Base-by-base conservation (phyloP, 2,888 invertebrate species). In the Conistra vaccinii region DNA sequence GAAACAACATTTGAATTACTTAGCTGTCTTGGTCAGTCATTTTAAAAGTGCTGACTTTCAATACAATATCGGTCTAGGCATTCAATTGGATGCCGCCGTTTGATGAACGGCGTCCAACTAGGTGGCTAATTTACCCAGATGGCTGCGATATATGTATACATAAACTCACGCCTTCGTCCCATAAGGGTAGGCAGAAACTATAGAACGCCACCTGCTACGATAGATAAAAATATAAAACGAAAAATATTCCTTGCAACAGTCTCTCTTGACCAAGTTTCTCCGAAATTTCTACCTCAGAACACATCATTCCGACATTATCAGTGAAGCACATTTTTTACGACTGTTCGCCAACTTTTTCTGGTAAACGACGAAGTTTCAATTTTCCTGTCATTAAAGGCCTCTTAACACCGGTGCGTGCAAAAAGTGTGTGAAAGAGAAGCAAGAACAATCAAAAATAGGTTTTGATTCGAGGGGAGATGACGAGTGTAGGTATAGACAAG, bases 301-400 rank as follows among this genome's bases (percentile, higher is more conserved):
- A 78, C 88, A 93, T 93, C 89, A 89, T 93, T 93, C 89, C 80
- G 87, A 87, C 93, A 92, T 94, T 93, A 94, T 93, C 92, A 90
- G 85, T 76, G 77, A 77, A 88, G 89, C 86, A 90, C 89, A 90
- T 90, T 93, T 93, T 93, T 94, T 93, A 94, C 93, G 92, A 92
- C 90, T 91, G 90, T 93, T 92, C 82, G 85, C 85, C 91, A 92
- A 88, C 70, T 89, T 93, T 94, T 94, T 93, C 90, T 80, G 66
- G 86, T 85, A 87, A 90, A 87, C 90, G 90, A 85, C 90, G 90
- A 89, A 95, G 91, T 95, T 95, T 94, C 95, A 94, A 94, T 95
- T 95, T 94, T 95, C 95, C 95, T 94, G 95, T 94, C 95, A 95
- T 96, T 95, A 95, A 93, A 94, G 91, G 89, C 85, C 91, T 92